Percentiles rank a stretch among this genome's conserved stretches.
These are phyloP conservation scores for Acrocephalus arundinaceus DNA, from an alignment of 2,113 vertebrate species.

Conservation along the genomic window DNA sequence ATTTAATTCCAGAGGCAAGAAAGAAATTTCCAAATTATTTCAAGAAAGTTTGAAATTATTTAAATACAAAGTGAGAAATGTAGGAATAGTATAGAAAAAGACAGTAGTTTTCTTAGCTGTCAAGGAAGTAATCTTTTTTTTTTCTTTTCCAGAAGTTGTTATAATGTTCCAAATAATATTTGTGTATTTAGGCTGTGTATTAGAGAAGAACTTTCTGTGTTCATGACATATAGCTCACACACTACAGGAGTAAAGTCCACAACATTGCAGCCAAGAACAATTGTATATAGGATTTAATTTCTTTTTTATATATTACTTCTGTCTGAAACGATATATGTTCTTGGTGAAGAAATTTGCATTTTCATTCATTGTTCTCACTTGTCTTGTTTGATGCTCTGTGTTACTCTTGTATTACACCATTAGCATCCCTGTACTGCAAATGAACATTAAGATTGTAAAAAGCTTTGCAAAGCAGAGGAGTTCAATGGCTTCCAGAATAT, in stretches of 20 bases:
- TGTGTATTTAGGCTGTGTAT: not conserved
- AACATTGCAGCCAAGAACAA: not conserved
- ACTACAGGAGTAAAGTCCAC: not conserved
- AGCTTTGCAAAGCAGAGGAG: not conserved
- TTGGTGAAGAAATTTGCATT: constrained; percentile 12
- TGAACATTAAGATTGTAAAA: not conserved
- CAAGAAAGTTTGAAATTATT: not conserved
- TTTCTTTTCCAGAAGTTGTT: not conserved
- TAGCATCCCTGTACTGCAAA: not conserved
- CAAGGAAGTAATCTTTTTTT: not conserved
- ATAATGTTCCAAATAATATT: not conserved
- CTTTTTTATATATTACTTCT: not conserved
- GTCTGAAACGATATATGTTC: not conserved
- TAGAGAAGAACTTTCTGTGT: not conserved
- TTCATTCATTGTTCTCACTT: not conserved
- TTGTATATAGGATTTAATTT: not conserved
- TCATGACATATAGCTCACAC: not conserved
- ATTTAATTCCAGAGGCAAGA: not conserved
- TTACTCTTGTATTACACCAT: not conserved
- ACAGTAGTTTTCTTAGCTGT: not conserved
- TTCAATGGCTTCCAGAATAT: not conserved
- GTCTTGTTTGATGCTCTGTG: not conserved
- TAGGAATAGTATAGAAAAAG: not conserved
- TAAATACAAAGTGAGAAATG: not conserved
- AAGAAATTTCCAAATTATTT: not conserved